Base-by-base conservation (phyloP, 2,113 vertebrate genomes). In the Mobula birostris region DNA sequence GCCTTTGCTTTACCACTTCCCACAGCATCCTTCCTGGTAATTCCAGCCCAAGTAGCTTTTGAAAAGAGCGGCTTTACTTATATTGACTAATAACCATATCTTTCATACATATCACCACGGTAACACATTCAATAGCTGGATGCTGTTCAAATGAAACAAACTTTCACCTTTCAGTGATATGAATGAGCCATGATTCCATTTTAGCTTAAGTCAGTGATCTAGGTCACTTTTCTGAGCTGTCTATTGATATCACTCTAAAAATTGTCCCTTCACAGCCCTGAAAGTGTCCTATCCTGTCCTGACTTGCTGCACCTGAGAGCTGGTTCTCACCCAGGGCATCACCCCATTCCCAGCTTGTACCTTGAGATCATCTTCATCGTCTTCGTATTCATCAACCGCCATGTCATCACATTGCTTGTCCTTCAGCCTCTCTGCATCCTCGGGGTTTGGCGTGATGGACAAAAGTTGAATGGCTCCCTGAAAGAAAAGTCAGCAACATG, bases 381-480 rank as follows among this genome's bases (percentile, higher is more conserved):
- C 88, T 15, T n/a, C 63, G 17, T 70, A 48, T 48, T 48, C 88
- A 68, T 36, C 21, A 0, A 32, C 68, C 32, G 68, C 1, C 63
- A 15, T 36, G 14, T 92, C 66, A 70, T 92, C 70, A 76, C 91
- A 93, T 4, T 24, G 12, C 70, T 74, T 29, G 70, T 56, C 12
- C 12, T 74, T 56, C 27, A 5, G 19, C 4, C 56, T 93, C 68
- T 93, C 91, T 29, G 36, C 91, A 48, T 72, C 91, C 21, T 93
- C 40, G 11, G 68, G 66, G 36, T 93, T 29, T 56, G 91, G 70
- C 27, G 91, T 74, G 91, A 93, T 93, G 3, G 68, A 56, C 91
- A 93, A 74, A 27, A 29, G 91, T 27, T 76, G 91, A 74, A 93
- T 93, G 24, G 24, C 68, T 74, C 91, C 91, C 91, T 93, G 70